Percentiles rank a stretch among this genome's conserved stretches.
Evolutionary conservation across 1,140 invertebrate species (phyloP).

Genomic region (Lepidostoma basale): DNA sequence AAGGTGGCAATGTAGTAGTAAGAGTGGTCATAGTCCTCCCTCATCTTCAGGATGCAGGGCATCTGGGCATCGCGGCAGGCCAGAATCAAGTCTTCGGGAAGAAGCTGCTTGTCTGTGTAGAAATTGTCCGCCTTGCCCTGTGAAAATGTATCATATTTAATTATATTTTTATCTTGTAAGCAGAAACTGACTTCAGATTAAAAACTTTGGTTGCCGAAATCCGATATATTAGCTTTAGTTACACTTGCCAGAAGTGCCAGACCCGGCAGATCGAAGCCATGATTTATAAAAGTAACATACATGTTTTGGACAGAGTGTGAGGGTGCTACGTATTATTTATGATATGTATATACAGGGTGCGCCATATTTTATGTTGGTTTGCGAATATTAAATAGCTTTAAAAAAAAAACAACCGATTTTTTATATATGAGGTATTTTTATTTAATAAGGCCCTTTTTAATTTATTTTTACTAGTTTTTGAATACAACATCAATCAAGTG

Average conservation of each 20-base stretch:
- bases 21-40: slow-evolving; percentile 94
- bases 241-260: no score
- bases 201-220: neutral
- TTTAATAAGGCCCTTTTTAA: no score
- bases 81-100: slow-evolving; percentile 83
- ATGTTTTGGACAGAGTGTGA: neutral
- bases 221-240: no score
- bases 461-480: no score
- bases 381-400: neutral
- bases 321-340: neutral
- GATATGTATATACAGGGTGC: neutral
- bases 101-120: slow-evolving; percentile 75
- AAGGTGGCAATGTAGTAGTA: slow-evolving; percentile 96
- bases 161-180: neutral
- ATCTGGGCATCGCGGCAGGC: slow-evolving; percentile 73
- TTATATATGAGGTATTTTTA: no score
- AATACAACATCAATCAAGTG: no score
- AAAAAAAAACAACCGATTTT: no score
- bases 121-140: slow-evolving; percentile 87
- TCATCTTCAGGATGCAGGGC: slow-evolving; percentile 75
- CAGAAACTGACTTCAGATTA: neutral
- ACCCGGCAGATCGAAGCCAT: no score
- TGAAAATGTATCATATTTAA: slow-evolving; percentile 47
- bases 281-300: no score
- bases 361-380: no score